Evolutionary conservation across 2,888 invertebrate genomes (phyloP).

Genomic region (Aleiodes alternator): DNA sequence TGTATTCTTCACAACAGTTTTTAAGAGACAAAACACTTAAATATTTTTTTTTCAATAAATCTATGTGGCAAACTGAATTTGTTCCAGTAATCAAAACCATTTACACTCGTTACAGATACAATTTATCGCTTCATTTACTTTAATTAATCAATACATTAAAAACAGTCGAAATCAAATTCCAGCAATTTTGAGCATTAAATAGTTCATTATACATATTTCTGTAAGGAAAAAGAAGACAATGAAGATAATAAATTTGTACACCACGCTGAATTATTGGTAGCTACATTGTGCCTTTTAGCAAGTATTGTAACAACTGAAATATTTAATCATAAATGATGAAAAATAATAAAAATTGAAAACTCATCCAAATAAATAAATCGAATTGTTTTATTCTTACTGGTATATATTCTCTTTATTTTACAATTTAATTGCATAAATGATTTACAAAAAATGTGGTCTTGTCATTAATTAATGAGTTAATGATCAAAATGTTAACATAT

Average conservation of each 20-base stretch:
- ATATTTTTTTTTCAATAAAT: slow-evolving; percentile 29
- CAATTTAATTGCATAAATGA: background rate
- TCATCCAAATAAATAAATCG: slow-evolving; percentile 68
- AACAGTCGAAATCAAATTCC: too few relatives aligned
- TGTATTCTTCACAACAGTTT: slow-evolving; percentile 64
- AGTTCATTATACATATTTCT: background rate
- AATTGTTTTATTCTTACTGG: slow-evolving; percentile 63
- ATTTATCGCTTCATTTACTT: too few relatives aligned
- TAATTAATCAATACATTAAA: too few relatives aligned
- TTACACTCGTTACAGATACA: too few relatives aligned
- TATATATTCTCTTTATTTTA: slow-evolving; percentile 34
- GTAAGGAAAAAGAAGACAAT: background rate
- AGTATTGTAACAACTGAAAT: slow-evolving; percentile 65
- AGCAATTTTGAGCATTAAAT: slow-evolving; percentile 10
- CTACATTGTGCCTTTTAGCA: slow-evolving; percentile 74
- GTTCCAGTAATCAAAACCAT: too few relatives aligned
- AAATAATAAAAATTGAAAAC: slow-evolving; percentile 61
- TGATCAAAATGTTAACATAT: slow-evolving; percentile 70
- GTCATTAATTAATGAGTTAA: slow-evolving; percentile 53
- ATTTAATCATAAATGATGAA: slow-evolving; percentile 48
- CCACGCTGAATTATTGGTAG: slow-evolving; percentile 73
- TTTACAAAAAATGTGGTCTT: background rate
- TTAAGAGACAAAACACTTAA: slow-evolving; percentile 46
- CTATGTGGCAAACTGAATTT: background rate
- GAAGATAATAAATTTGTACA: slow-evolving; percentile 68